Conservation (phyloP, 2,888 invertebrate genomes). For the Caenorhabditis wallacei region DNA sequence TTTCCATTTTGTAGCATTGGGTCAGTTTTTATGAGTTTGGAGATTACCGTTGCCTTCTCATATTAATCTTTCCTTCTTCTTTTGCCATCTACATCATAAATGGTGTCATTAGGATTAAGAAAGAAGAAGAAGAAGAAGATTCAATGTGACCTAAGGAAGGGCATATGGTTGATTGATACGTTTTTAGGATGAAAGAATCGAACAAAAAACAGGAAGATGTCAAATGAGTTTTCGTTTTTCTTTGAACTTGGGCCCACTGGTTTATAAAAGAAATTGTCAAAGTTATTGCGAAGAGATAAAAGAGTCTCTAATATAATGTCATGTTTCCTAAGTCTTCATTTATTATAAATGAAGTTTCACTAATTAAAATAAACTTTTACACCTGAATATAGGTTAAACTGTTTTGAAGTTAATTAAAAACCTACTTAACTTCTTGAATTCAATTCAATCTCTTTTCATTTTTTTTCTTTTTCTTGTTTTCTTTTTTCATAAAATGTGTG, state of each 20-base stretch:
- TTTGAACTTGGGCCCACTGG: neutral
- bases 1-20: constrained; percentile 1
- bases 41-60: constrained; percentile 4
- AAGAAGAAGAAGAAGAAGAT: constrained; percentile 21
- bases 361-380: no score
- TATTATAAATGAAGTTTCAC: no score
- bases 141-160: constrained; percentile 31
- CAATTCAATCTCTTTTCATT: neutral
- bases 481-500: constrained; percentile 2
- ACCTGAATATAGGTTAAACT: no score
- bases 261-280: no score
- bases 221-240: neutral
- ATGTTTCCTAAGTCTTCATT: no score
- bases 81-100: constrained; percentile 9
- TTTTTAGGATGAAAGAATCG: constrained; percentile 19
- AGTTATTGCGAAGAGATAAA: no score
- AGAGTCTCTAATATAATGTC: no score
- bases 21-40: constrained; percentile 9
- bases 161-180: constrained; percentile 39
- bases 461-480: neutral
- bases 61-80: neutral
- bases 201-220: constrained; percentile 11
- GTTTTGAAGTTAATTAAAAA: no score
- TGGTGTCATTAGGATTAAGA: constrained; percentile 37
- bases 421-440: no score